phyloP scores from a whole-genome alignment of 2,113 vertebrate genomes.

The Buteo buteo region DNA sequence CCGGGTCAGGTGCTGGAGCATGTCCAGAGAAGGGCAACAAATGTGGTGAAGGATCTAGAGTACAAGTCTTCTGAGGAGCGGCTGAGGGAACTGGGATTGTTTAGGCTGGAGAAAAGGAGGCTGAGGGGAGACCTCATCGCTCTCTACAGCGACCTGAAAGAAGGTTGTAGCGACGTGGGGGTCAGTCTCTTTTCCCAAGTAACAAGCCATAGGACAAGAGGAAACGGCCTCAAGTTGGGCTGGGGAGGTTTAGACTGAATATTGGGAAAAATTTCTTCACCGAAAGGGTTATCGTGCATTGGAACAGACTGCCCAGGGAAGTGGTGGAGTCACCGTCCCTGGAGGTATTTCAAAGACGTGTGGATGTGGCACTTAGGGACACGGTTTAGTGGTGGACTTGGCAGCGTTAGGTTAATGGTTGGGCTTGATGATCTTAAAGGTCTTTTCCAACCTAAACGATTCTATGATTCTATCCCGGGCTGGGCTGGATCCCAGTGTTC shows the following conservation, averaged over 20 bases:
- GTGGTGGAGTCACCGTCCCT: neutral
- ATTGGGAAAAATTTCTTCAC: neutral
- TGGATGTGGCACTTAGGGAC: neutral
- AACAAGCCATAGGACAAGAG: neutral
- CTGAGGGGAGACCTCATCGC: neutral
- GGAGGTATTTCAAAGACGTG: neutral
- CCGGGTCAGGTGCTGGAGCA: neutral
- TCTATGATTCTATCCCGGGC: neutral
- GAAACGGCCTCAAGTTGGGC: neutral
- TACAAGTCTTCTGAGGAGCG: neutral
- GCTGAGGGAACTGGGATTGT: neutral
- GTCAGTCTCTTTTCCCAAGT: neutral
- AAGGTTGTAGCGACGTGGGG: neutral
- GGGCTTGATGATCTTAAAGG: neutral
- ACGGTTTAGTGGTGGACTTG: neutral
- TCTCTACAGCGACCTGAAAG: neutral
- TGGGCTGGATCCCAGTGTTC: neutral
- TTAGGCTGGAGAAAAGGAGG: neutral
- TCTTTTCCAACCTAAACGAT: neutral
- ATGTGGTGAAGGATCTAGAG: neutral
- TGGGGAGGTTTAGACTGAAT: neutral
- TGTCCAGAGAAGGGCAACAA: neutral
- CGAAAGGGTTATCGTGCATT: neutral
- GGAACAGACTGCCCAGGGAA: neutral
- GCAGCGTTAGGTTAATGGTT: neutral